phyloP scores from a whole-genome alignment of 2,888 invertebrate species.

The Tenthredo scrophulariae region DNA sequence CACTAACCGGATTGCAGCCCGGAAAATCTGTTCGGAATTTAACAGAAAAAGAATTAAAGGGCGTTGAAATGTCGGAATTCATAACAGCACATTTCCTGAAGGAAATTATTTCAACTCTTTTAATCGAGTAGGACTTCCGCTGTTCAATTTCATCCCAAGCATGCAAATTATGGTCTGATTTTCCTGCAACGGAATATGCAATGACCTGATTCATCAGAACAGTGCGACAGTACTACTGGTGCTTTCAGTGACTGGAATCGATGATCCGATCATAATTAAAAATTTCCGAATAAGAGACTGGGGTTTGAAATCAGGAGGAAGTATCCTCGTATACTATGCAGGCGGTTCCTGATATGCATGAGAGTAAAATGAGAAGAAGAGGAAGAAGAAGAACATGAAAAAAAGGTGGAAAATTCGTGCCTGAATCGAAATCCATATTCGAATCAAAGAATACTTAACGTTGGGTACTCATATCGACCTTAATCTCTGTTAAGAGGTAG shows the following conservation, averaged over 20 bases:
- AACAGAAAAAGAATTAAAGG: not conserved
- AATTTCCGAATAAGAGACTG: not conserved
- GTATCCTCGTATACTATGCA: not conserved
- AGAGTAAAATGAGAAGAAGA: not conserved
- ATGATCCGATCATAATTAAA: not conserved
- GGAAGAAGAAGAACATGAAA: not conserved
- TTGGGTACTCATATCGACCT: conserved; percentile 40
- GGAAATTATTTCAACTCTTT: not conserved
- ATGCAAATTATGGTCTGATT: not conserved
- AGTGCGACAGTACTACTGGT: not conserved
- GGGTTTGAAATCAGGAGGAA: not conserved
- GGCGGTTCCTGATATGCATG: not conserved
- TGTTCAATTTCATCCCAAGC: not conserved
- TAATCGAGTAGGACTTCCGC: not conserved
- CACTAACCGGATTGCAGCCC: conserved; percentile 71
- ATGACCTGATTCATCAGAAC: not conserved
- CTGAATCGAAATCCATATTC: conserved; percentile 38
- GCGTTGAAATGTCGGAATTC: not conserved
- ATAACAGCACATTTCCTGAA: not conserved
- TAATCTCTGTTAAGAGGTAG: conserved; percentile 39
- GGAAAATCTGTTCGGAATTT: conserved; percentile 68
- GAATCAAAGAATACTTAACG: conserved; percentile 40
- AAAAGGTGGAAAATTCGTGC: not conserved
- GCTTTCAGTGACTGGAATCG: not conserved
- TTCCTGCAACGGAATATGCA: not conserved